Evolutionary conservation across 2,797 vertebrate genomes (phyloP), one percentile per base, ranked within the genome.

Genomic region (Myiotriccus ornatus): DNA sequence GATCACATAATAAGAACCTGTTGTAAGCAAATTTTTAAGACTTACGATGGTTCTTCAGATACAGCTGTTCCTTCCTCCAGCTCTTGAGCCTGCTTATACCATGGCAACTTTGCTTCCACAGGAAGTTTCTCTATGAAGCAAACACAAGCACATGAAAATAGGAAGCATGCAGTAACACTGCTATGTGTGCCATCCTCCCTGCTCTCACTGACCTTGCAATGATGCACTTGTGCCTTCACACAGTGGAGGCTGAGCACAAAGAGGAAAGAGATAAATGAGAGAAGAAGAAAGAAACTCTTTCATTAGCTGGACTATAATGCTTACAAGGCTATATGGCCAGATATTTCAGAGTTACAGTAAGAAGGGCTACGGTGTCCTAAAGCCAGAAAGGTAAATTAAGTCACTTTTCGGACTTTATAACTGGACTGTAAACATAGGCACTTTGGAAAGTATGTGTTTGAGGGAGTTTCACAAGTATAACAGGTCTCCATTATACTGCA

Each of bases 11-110:
- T 1, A 4, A 49, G 17, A 25, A 50, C 7, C 16, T 35, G 6
- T 8, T 75, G 30, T 65, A 60, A 91, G 64, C 21, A 87, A 84
- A 71, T 55, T 76, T 77, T 89, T 49, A 88, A 92, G 64, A 99
- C 99, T 99, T 98, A 99, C 99, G 98, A 98, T 64, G 99, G 99
- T 55, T 99, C 99, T 96, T 99, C 99, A 7, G 98, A 98, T n/a
- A 99, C 97, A 0, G 93, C 96, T 5, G 97, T 96, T 96, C 98
- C 98, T 95, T 99, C 99, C 59, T 99, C 99, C 87, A 99, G 95
- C 93, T 99, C 99, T 76, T 99, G 99, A 68, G 99, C 99, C 97
- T 99, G 99, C 94, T 99, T 99, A 91, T 98, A 99, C 99, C 99
- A 99, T 1, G 98, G 98, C 32, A 98, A 96, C 94, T 99, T 99